Conservation (phyloP, 2,888 invertebrate genomes). For the Endotricha flammealis region DNA sequence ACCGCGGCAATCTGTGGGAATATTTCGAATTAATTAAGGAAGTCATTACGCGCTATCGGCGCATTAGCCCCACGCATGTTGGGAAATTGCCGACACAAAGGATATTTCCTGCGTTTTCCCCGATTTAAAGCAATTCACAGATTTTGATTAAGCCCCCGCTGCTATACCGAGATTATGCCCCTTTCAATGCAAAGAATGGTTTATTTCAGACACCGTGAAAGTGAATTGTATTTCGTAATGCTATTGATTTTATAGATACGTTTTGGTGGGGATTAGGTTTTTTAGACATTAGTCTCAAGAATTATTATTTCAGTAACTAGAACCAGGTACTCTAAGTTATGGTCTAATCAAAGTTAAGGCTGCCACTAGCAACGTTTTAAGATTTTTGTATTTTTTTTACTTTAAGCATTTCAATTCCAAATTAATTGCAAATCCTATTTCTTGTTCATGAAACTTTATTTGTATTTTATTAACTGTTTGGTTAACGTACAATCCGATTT, state of each 20-base stretch:
- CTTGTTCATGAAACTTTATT: too few relatives aligned
- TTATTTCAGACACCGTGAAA: constrained; percentile 75
- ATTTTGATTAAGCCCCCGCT: constrained; percentile 77
- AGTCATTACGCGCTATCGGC: constrained; percentile 75
- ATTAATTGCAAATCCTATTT: too few relatives aligned
- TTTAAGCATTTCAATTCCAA: too few relatives aligned
- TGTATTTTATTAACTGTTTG: too few relatives aligned
- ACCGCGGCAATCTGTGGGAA: constrained; percentile 16
- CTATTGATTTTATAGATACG: constrained; percentile 59
- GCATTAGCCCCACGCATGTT: constrained; percentile 71
- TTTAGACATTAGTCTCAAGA: constrained; percentile 1
- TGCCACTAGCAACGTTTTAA: too few relatives aligned
- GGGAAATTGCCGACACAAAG: constrained; percentile 75
- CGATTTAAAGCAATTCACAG: constrained; percentile 78
- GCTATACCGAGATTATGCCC: constrained; percentile 74
- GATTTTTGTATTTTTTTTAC: too few relatives aligned
- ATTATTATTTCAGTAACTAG: too few relatives aligned
- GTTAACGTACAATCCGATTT: too few relatives aligned
- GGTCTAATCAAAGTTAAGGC: too few relatives aligned
- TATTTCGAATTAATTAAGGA: constrained; percentile 77
- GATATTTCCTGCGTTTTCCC: constrained; percentile 77
- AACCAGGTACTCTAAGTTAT: too few relatives aligned
- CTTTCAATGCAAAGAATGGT: constrained; percentile 76
- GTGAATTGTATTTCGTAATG: constrained; percentile 72
- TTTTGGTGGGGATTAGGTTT: neutral